Conservation (phyloP, 2,888 invertebrate species). For the Seira ritae region DNA sequence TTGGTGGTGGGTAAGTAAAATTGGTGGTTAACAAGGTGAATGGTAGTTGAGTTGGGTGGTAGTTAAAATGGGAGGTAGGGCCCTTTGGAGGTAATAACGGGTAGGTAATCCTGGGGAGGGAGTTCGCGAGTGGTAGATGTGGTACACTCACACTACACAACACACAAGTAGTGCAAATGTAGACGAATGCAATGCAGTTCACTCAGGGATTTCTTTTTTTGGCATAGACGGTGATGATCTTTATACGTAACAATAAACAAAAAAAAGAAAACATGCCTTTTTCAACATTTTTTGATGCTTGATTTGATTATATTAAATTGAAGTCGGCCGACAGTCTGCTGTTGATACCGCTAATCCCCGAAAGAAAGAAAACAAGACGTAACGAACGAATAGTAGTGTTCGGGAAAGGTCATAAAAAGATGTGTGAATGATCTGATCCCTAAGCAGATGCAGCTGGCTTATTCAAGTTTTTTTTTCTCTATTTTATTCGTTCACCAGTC, state of each 20-base stretch:
- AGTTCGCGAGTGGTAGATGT: no score
- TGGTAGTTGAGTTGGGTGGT: no score
- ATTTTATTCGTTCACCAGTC: constrained; percentile 17
- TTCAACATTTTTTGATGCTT: constrained; percentile 45
- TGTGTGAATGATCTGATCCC: constrained; percentile 38
- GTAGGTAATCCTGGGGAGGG: no score
- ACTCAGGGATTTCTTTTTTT: neutral
- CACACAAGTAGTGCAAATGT: neutral
- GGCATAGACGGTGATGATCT: neutral
- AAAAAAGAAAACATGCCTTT: constrained; percentile 6
- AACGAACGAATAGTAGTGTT: constrained; percentile 30
- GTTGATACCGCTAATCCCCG: constrained; percentile 64
- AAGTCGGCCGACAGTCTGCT: constrained; percentile 63
- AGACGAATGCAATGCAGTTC: neutral
- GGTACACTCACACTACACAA: no score
- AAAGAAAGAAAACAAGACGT: constrained; percentile 48
- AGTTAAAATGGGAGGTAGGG: no score
- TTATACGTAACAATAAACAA: neutral
- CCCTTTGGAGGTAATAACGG: no score
- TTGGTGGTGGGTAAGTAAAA: no score
- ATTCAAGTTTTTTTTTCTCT: constrained; percentile 44
- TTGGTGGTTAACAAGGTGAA: no score
- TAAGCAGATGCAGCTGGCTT: constrained; percentile 53
- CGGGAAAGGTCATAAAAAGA: constrained; percentile 31
- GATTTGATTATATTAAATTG: constrained; percentile 64